Evolutionary conservation across 2,113 vertebrate genomes (phyloP).

Genomic region (Antechinus stuartii): DNA sequence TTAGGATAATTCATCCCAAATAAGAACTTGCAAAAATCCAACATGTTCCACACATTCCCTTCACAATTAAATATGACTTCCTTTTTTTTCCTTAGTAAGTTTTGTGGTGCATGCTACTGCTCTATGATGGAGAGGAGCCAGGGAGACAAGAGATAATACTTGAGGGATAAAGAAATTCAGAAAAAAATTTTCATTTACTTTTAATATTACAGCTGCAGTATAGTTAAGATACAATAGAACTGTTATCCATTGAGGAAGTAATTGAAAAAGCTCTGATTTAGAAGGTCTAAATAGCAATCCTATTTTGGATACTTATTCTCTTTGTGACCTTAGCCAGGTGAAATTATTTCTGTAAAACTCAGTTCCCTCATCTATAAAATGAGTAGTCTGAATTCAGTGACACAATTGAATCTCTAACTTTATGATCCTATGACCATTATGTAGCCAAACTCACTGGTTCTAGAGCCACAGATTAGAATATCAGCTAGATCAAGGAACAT

Average conservation of each 20-base stretch:
- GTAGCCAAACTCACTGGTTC: background rate
- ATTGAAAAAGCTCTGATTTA: background rate
- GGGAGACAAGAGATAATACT: background rate
- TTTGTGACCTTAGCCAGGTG: background rate
- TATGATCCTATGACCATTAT: background rate
- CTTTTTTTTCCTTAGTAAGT: background rate
- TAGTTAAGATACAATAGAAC: background rate
- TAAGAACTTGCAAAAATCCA: background rate
- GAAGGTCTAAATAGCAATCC: background rate
- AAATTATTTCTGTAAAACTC: background rate
- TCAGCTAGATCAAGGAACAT: background rate
- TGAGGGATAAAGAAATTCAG: background rate
- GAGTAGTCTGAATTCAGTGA: background rate
- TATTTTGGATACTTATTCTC: background rate
- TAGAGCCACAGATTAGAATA: background rate
- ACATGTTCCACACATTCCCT: background rate
- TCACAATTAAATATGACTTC: background rate
- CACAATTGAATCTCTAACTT: background rate
- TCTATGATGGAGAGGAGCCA: background rate
- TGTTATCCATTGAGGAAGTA: background rate
- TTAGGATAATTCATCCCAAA: background rate
- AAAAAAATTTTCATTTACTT: background rate
- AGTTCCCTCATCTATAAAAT: background rate
- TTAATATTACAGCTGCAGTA: background rate
- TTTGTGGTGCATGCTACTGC: background rate